phyloP scores from a whole-genome alignment of 2,797 vertebrate species.

The Todus mexicanus region DNA sequence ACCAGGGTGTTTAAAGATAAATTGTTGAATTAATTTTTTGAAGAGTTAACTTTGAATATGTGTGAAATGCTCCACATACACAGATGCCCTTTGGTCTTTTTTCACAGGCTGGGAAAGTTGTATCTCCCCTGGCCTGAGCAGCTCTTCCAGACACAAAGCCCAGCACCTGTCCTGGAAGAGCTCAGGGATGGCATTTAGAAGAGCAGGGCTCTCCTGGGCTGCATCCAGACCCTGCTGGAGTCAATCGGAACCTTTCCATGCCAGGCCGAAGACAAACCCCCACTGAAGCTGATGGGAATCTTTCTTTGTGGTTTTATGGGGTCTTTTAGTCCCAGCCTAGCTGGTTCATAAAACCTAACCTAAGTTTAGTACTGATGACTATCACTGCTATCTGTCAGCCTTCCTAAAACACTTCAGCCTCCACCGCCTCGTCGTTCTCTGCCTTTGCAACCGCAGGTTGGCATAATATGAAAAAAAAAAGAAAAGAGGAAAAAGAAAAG shows the following conservation, averaged over 20 bases:
- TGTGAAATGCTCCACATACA: neutral
- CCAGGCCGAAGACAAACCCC: neutral
- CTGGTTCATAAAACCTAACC: neutral
- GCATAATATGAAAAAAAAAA: neutral
- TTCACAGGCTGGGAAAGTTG: neutral
- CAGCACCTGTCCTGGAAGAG: neutral
- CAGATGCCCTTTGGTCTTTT: neutral
- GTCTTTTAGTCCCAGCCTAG: neutral
- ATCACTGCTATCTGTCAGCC: neutral
- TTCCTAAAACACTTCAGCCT: neutral
- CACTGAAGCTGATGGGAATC: neutral
- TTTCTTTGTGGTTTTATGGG: neutral
- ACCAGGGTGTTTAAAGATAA: neutral
- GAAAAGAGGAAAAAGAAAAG: no score
- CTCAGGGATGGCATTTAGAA: neutral
- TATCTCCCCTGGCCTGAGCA: neutral
- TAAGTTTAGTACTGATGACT: neutral
- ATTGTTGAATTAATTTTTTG: neutral
- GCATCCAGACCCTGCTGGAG: neutral
- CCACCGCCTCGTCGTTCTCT: neutral
- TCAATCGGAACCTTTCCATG: neutral
- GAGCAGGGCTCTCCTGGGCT: neutral
- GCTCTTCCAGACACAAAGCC: neutral
- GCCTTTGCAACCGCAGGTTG: neutral
- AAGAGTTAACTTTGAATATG: neutral